Conservation (phyloP, 2,888 invertebrate genomes). For the Clusia tigrina region DNA sequence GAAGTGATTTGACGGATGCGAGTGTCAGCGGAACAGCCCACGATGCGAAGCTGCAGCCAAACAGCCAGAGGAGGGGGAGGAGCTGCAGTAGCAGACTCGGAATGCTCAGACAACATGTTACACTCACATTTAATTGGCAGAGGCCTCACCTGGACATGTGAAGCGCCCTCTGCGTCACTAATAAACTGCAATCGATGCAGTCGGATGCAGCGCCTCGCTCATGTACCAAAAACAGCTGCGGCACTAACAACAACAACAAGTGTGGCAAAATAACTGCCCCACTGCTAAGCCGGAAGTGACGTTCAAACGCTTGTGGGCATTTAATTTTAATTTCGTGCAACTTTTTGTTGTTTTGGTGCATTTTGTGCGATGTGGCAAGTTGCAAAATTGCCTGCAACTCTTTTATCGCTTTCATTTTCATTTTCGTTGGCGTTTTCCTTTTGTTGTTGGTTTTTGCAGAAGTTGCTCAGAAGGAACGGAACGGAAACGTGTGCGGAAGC, state of each 20-base stretch:
- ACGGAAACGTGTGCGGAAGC: background rate
- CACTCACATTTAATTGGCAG: background rate
- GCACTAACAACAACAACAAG: background rate
- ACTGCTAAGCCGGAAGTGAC: slow-evolving; percentile 5
- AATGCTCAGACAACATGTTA: too few relatives aligned
- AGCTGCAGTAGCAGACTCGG: too few relatives aligned
- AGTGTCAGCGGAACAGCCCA: too few relatives aligned
- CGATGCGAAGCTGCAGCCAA: slow-evolving; percentile 22
- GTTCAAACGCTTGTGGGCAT: background rate
- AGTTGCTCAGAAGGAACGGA: slow-evolving; percentile 18
- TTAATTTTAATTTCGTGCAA: slow-evolving; percentile 5
- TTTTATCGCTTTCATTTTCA: background rate
- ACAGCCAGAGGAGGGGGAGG: background rate
- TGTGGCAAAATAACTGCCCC: background rate
- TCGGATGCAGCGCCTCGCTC: background rate
- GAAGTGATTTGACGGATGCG: slow-evolving; percentile 52
- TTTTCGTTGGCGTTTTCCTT: background rate
- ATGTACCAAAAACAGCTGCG: background rate
- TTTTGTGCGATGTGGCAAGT: background rate
- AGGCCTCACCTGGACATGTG: background rate
- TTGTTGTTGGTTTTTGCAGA: too few relatives aligned
- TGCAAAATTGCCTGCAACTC: background rate
- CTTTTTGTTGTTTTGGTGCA: background rate
- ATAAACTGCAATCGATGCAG: background rate
- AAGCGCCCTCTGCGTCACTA: background rate